Percentiles rank a stretch among this genome's conserved stretches.
These are phyloP conservation scores for Piliocolobus tephrosceles DNA, from an alignment of 2,113 vertebrate genomes.

Conservation along the genomic window DNA sequence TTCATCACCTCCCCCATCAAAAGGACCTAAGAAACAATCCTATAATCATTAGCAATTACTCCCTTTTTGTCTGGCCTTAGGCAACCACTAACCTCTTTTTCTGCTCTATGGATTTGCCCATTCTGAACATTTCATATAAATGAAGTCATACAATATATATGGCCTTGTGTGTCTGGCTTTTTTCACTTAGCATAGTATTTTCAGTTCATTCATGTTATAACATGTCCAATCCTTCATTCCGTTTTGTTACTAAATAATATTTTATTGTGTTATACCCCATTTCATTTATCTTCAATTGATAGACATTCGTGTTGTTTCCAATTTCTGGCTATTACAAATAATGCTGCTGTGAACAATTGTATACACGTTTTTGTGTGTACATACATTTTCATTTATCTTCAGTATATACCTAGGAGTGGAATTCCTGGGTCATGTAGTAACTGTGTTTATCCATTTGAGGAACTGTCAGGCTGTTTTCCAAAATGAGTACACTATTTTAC, in stretches of 20 bases:
- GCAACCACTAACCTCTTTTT: background rate
- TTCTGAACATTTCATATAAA: background rate
- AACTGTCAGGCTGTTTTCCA: background rate
- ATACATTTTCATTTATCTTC: background rate
- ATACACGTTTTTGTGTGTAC: background rate
- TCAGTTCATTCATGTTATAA: background rate
- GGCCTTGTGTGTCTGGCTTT: background rate
- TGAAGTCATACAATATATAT: background rate
- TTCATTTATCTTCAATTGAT: background rate
- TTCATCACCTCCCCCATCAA: background rate
- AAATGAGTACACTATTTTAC: background rate
- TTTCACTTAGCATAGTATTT: constrained; percentile 1
- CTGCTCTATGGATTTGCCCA: background rate
- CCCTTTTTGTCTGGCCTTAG: background rate
- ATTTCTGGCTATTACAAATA: background rate
- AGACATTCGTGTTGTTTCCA: background rate
- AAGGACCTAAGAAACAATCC: background rate
- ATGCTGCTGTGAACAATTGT: background rate
- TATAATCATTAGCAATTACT: background rate
- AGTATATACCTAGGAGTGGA: background rate
- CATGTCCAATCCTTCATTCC: background rate
- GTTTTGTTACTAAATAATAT: background rate
- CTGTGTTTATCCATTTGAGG: background rate
- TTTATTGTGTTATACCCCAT: background rate
- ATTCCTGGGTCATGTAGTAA: background rate